Base-by-base conservation (phyloP, 2,888 invertebrate genomes). In the Trichacis sp. region DNA sequence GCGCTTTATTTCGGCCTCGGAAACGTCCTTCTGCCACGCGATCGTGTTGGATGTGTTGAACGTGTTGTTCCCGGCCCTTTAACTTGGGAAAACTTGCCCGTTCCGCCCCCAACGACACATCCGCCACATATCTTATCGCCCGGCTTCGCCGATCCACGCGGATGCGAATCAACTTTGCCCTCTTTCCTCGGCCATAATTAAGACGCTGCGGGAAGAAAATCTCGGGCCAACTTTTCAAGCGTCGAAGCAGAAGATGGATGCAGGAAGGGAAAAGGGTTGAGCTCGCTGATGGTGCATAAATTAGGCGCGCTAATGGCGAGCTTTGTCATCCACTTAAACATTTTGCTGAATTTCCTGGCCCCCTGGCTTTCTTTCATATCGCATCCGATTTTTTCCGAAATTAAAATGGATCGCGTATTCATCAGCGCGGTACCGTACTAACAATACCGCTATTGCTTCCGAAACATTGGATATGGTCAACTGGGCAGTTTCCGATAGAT, bases 211-310 rank as follows among this genome's bases (percentile, higher is more conserved):
- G 65, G 52, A n/a, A 40, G 64, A 73, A 68, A 78, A 82, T 79
- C 82, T 81, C 79, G 73, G n/a, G 74, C 77, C 77, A 81, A 81
- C 75, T 80, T 82, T 77, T 78, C 79, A 78, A 73, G 57, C 69
- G 47, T 24, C 3, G 8, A 8, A 24, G 3, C 4, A 71, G 73
- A 74, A 77, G 77, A 78, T 77, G 77, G 76, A 81, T 79, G 77
- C 76, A 79, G 79, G 78, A 78, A 77, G 74, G 72, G 69, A 72
- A 70, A 78, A 78, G 81, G 81, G 81, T 79, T 81, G 72, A 62
- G 67, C 67, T 36, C 64, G 71, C 72, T 78, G 80, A 80, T 79
- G 74, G 81, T 82, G 83, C 81, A 83, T 83, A 82, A 83, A 83
- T 83, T 80, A 82, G 76, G 69, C 72, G 62, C 73, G 76, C 80